Percentiles rank a stretch among this genome's conserved stretches.
Conservation (phyloP, 2,888 invertebrate species). For the Byasa hedistus region DNA sequence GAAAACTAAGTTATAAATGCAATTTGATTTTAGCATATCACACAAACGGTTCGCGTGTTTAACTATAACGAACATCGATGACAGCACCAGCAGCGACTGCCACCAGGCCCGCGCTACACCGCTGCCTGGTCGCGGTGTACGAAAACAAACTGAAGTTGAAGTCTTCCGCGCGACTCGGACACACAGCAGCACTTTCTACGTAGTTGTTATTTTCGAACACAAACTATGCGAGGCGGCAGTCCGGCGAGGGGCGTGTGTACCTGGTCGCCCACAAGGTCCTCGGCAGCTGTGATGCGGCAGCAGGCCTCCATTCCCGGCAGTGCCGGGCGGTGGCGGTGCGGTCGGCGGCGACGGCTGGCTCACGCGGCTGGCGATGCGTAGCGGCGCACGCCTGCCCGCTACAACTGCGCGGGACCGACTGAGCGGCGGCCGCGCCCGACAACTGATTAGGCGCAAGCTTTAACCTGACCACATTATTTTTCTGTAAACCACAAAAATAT, state of each 20-base stretch:
- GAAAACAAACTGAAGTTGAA: slow-evolving; percentile 13
- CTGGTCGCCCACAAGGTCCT: slow-evolving; percentile 78
- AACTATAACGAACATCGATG: no score
- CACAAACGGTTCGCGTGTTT: no score
- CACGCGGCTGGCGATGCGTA: slow-evolving; percentile 31
- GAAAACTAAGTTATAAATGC: no score
- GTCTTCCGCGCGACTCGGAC: slow-evolving; percentile 15
- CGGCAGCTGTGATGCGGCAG: slow-evolving; percentile 71
- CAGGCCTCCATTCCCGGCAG: slow-evolving; percentile 76
- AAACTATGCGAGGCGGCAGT: background rate
- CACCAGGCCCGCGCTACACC: no score
- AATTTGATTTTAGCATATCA: no score
- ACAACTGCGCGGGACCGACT: slow-evolving; percentile 43
- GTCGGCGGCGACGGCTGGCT: slow-evolving; percentile 34
- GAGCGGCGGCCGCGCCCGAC: slow-evolving; percentile 56
- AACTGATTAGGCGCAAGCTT: slow-evolving; percentile 72
- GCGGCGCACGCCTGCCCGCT: slow-evolving; percentile 46
- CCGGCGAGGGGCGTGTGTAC: slow-evolving; percentile 46
- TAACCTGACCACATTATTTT: no score
- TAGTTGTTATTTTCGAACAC: no score
- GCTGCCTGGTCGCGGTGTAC: background rate
- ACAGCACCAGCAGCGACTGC: no score
- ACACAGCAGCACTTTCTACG: slow-evolving; percentile 25
- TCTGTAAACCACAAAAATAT: no score
- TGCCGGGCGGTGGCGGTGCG: slow-evolving; percentile 51